These are phyloP conservation scores for Liolophura sinensis DNA, from an alignment of 1,140 invertebrate genomes.

Conservation along the genomic window DNA sequence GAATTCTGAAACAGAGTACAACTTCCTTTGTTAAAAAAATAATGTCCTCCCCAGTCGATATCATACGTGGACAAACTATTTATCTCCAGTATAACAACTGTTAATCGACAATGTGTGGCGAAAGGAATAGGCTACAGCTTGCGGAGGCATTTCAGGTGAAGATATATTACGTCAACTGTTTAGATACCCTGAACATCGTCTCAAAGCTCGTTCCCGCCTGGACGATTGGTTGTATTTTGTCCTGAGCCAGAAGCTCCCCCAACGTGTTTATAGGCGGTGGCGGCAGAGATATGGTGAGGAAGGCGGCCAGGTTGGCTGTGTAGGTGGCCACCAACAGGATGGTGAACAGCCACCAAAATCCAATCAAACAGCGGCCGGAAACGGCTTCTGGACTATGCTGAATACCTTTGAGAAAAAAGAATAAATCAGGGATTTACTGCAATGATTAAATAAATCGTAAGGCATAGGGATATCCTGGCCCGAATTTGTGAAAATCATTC, in stretches of 20 bases:
- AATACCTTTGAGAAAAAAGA: constrained; percentile 17
- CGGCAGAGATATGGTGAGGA: constrained; percentile 24
- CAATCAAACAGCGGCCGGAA: constrained; percentile 58
- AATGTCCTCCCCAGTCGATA: too few relatives aligned
- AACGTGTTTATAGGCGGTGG: constrained; percentile 25
- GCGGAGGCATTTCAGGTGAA: too few relatives aligned
- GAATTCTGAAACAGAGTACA: constrained; percentile 22
- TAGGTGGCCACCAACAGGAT: constrained; percentile 29
- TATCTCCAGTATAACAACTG: too few relatives aligned
- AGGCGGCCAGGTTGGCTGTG: constrained; percentile 32
- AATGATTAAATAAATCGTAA: too few relatives aligned
- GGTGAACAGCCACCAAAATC: constrained; percentile 31
- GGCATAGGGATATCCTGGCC: too few relatives aligned
- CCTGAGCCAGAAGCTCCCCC: constrained; percentile 16
- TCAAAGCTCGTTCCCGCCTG: constrained; percentile 88
- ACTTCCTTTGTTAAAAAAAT: too few relatives aligned
- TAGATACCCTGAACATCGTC: constrained; percentile 79
- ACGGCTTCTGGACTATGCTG: constrained; percentile 65
- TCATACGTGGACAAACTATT: too few relatives aligned
- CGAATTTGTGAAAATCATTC: too few relatives aligned
- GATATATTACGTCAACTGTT: too few relatives aligned
- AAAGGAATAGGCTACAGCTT: too few relatives aligned
- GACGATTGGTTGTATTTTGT: constrained; percentile 76
- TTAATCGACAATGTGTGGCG: too few relatives aligned
- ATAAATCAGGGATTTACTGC: too few relatives aligned